phyloP scores from a whole-genome alignment of 2,113 vertebrate species.

The Cyprinodon brontotheroides region DNA sequence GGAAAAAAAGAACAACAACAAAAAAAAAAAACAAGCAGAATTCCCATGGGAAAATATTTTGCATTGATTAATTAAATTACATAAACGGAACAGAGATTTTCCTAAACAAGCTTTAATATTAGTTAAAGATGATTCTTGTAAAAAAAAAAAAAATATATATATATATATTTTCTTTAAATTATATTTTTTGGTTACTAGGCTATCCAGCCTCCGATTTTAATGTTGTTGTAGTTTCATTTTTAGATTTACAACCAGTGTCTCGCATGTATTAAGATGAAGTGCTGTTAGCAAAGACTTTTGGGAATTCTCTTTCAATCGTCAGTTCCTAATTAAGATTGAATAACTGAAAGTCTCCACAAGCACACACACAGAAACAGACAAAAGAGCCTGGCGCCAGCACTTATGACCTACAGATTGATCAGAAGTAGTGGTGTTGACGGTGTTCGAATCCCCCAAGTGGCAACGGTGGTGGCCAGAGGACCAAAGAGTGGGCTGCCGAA shows the following conservation, averaged over 20 bases:
- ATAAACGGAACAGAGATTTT: no score
- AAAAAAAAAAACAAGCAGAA: no score
- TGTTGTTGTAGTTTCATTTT: not conserved
- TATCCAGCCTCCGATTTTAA: not conserved
- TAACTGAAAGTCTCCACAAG: not conserved
- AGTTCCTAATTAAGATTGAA: conserved; percentile 9
- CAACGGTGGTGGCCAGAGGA: conserved; percentile 60
- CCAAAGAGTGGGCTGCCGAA: conserved; percentile 57
- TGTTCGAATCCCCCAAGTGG: conserved; percentile 49
- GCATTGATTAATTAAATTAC: no score
- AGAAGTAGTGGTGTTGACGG: conserved; percentile 47
- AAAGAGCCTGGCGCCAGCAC: conserved; percentile 1
- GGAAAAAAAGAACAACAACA: no score
- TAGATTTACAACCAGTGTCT: not conserved
- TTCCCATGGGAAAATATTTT: no score
- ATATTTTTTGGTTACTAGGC: not conserved
- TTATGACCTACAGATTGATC: conserved; percentile 56
- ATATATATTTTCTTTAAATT: not conserved
- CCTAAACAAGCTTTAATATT: no score
- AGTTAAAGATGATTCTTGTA: not conserved
- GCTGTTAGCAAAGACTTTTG: not conserved
- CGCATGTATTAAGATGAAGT: not conserved
- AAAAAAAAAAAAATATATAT: not conserved
- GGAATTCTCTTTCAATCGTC: not conserved
- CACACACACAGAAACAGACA: not conserved